These are phyloP conservation scores for Hirundo rustica DNA, from an alignment of 2,797 vertebrate species.

Conservation along the genomic window DNA sequence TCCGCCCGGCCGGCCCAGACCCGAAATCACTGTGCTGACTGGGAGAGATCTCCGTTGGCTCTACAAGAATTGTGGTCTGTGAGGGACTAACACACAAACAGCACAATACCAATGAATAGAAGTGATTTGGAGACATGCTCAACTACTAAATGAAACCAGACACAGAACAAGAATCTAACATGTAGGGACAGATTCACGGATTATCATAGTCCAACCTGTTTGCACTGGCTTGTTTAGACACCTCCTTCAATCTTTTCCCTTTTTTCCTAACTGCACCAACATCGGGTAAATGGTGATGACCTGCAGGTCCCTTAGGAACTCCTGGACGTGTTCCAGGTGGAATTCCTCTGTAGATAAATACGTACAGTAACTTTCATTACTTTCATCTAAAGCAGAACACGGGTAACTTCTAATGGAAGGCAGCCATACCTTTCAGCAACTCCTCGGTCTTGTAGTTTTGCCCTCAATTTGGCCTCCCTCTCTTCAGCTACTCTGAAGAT, in stretches of 20 bases:
- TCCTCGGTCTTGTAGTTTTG: constrained; percentile 21
- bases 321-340: constrained; percentile 76
- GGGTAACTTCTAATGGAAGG: background rate
- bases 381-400: constrained; percentile 44
- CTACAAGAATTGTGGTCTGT: constrained; percentile 11
- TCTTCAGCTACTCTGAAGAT: constrained; percentile 66
- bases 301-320: constrained; percentile 75
- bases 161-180: constrained; percentile 55
- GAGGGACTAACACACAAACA: constrained; percentile 21
- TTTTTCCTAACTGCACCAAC: constrained; percentile 81
- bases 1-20: background rate
- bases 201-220: constrained; percentile 71
- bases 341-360: constrained; percentile 74
- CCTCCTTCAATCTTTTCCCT: constrained; percentile 84
- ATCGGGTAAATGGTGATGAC: constrained; percentile 72
- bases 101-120: constrained; percentile 1
- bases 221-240: constrained; percentile 77
- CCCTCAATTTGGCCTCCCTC: constrained; percentile 63
- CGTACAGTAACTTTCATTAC: constrained; percentile 60
- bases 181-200: constrained; percentile 41
- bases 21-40: background rate
- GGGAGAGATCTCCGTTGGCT: background rate
- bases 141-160: constrained; percentile 20
- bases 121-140: background rate
- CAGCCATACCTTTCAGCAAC: constrained; percentile 71